A percentile compares a stretch with the other conserved stretches of the same genome.
phyloP scores from a whole-genome alignment of 2,888 invertebrate genomes.

The Eristalis arbustorum region DNA sequence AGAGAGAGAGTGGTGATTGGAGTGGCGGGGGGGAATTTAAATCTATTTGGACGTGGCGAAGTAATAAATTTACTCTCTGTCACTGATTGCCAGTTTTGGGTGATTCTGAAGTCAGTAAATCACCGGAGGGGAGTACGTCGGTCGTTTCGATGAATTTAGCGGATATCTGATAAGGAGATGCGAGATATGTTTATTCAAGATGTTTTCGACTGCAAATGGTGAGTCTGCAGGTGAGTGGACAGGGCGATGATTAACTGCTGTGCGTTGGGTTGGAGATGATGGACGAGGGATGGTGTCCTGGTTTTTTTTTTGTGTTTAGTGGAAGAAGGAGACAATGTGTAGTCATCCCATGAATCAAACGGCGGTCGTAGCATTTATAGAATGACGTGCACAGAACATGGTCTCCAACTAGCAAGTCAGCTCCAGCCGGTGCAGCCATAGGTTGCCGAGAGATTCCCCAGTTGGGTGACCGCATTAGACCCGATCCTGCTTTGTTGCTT shows the following conservation, averaged over 20 bases:
- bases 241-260: neutral
- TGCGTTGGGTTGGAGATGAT: neutral
- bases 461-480: too few relatives aligned
- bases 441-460: too few relatives aligned
- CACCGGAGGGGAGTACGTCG: neutral
- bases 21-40: constrained; percentile 13
- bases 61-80: constrained; percentile 53
- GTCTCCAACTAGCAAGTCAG: too few relatives aligned
- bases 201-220: constrained; percentile 7
- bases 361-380: too few relatives aligned
- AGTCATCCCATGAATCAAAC: too few relatives aligned
- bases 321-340: too few relatives aligned
- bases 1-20: too few relatives aligned
- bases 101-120: constrained; percentile 21
- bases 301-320: neutral
- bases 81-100: neutral
- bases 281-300: neutral
- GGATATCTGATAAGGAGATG: constrained; percentile 6
- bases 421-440: too few relatives aligned
- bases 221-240: neutral
- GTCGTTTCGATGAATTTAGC: neutral
- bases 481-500: too few relatives aligned
- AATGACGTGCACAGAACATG: too few relatives aligned
- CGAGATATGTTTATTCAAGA: neutral
- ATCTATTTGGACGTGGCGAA: constrained; percentile 16